A percentile compares a stretch with the other conserved stretches of the same genome.
Evolutionary conservation across 1,140 invertebrate genomes (phyloP).

Genomic region (Drosophila dunni): DNA sequence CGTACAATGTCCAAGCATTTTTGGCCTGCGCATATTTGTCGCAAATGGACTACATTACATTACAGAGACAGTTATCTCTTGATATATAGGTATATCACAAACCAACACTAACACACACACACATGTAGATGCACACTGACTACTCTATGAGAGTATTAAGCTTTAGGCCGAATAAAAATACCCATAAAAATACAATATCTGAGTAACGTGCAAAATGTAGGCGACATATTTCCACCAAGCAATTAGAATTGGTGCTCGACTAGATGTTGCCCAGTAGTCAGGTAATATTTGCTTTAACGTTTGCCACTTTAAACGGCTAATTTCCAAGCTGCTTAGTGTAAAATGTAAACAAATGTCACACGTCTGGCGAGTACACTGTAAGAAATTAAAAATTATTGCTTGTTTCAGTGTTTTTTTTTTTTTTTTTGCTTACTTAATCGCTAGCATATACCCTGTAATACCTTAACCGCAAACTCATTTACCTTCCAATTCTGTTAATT

Average conservation of each 20-base stretch:
- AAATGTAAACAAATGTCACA: no score
- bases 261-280: no score
- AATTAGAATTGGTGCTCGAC: neutral
- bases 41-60: slow-evolving; percentile 81
- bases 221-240: neutral
- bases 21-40: slow-evolving; percentile 77
- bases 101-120: slow-evolving; percentile 13
- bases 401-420: no score
- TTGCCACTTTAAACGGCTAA: no score
- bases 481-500: no score
- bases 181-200: slow-evolving; percentile 36
- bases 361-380: no score
- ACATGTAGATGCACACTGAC: slow-evolving; percentile 22
- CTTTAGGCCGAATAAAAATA: slow-evolving; percentile 43
- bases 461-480: no score
- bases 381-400: no score
- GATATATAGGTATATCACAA: slow-evolving; percentile 41
- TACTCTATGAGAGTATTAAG: slow-evolving; percentile 33
- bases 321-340: no score
- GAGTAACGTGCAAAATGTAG: slow-evolving; percentile 20
- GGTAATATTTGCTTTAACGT: no score
- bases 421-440: no score
- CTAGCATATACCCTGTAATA: no score
- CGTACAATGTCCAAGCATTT: slow-evolving; percentile 76
- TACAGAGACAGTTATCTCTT: slow-evolving; percentile 74